Evolutionary conservation across 2,888 invertebrate species (phyloP).

Genomic region (Strigamia maritima): DNA sequence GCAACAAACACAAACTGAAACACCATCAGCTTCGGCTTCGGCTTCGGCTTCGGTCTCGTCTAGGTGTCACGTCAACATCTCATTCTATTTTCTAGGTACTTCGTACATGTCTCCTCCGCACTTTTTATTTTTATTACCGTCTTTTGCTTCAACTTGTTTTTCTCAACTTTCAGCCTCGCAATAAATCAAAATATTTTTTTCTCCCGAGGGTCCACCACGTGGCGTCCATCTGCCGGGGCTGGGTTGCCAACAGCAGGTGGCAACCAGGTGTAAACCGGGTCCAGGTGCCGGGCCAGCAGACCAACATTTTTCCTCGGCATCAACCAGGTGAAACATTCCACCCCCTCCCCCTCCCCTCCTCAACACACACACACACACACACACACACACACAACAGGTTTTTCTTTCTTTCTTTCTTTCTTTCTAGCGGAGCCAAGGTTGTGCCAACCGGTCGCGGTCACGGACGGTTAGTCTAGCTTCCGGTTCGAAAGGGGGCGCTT

Average conservation of each 20-base stretch:
- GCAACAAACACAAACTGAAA: no score
- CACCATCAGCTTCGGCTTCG: no score
- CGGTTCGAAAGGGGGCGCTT: neutral
- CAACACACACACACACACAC: no score
- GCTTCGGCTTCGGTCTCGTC: no score
- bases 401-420: neutral
- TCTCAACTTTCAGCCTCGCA: neutral
- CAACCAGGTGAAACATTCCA: no score
- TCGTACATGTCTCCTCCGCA: no score
- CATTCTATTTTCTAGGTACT: no score
- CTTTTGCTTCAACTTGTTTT: no score
- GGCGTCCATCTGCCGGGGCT: neutral
- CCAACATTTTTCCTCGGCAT: no score
- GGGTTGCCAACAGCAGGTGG: neutral
- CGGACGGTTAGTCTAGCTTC: neutral
- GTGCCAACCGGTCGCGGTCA: neutral
- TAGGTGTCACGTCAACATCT: no score
- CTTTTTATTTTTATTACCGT: no score
- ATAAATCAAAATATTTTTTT: neutral
- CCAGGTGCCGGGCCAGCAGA: neutral
- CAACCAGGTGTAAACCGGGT: neutral
- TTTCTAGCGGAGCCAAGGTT: neutral
- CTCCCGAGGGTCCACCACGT: neutral
- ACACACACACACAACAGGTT: neutral
- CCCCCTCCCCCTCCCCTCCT: no score